Evolutionary conservation across 2,797 vertebrate species (phyloP), one percentile per base, ranked within the genome.

Genomic region (Acanthopagrus latus): DNA sequence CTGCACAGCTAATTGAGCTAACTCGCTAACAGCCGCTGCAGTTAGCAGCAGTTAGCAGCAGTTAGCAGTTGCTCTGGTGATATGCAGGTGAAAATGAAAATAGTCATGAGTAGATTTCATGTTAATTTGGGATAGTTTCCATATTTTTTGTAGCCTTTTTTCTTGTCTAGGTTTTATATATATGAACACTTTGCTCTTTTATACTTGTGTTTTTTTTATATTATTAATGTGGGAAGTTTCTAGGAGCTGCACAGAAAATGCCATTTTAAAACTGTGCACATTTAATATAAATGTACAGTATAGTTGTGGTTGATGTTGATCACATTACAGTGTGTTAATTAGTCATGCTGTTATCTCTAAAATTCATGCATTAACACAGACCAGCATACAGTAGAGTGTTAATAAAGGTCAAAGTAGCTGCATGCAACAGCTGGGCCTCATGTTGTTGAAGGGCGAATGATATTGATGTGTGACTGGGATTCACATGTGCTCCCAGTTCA

Each of bases 381-480:
- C 6, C 1, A n/a, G 17, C 21, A 4, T 55, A 51, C 6, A 27
- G 12, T 21, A 17, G n/a, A 47, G 74, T 38, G 57, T 59, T 23
- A 72, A 44, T 64, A 47, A 14, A 83, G 72, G 68, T 80, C 48
- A 72, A 46, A 67, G 10, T 17, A 58, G 60, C 29, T 70, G 51
- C n/a, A 3, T 74, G 56, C 23, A 64, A 20, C 20, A 71, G 44
- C 56, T 62, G 52, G 8, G 50, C 54, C 17, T 17, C 58, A 64
- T 88, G 78, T 76, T 70, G 91, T 81, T 91, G 90, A 83, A 54
- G 64, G 71, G 48, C 62, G 51, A 79, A 70, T 64, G 51, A 77
- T 90, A 95, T 95, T 86, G 92, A 94, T 71, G 78, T 62, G 56
- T 73, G 51, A 69, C 44, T 70, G 67, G 62, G 47, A 64, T 76